phyloP scores from a whole-genome alignment of 2,113 vertebrate genomes.

The Burhinus bistriatus region DNA sequence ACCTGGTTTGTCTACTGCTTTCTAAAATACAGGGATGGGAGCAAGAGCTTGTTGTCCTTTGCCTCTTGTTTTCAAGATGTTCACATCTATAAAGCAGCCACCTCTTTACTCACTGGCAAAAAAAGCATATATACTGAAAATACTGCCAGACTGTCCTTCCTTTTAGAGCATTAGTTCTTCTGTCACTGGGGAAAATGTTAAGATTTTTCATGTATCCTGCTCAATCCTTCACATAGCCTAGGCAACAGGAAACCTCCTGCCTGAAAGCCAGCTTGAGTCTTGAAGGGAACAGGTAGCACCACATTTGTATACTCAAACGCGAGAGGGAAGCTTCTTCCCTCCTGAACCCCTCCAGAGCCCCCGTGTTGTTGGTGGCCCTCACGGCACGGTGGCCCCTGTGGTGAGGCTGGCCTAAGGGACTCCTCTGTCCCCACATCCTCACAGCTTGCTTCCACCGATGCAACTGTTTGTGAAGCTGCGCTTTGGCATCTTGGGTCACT shows the following conservation, averaged over 20 bases:
- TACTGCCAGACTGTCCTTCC: not conserved
- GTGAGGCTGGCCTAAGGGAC: not conserved
- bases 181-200: not conserved
- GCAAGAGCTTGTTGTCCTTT: not conserved
- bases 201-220: not conserved
- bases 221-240: not conserved
- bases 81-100: not conserved
- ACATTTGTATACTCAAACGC: not conserved
- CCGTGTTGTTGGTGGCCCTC: accelerated
- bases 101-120: not conserved
- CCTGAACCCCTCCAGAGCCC: not conserved
- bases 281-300: not conserved
- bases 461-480: not conserved
- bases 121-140: not conserved
- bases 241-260: not conserved
- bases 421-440: not conserved
- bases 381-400: not conserved
- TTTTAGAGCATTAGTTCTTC: not conserved
- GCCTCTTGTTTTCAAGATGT: not conserved
- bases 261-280: not conserved
- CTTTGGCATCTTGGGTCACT: not conserved
- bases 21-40: not conserved
- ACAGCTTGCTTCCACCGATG: not conserved
- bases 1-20: not conserved
- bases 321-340: not conserved